A percentile compares a stretch with the other conserved stretches of the same genome.
These are phyloP conservation scores for Yponomeuta evonymella DNA, from an alignment of 2,888 invertebrate species.

Conservation along the genomic window DNA sequence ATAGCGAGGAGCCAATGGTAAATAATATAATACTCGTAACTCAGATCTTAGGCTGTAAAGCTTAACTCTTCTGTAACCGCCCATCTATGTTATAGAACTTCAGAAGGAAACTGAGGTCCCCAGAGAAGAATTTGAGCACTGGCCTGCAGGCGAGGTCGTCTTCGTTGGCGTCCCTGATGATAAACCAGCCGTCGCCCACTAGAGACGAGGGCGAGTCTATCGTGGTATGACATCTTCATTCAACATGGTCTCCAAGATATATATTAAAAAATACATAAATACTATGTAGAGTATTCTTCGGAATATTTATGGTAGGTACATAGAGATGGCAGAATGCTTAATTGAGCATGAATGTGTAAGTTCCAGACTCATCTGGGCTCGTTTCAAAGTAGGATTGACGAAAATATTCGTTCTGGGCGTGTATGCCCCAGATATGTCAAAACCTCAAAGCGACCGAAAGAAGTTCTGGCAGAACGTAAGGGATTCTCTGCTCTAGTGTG, in stretches of 20 bases:
- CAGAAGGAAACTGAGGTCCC: slow-evolving; percentile 75
- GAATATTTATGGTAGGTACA: too few species aligned
- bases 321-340: too few species aligned
- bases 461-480: too few species aligned
- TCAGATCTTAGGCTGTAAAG: not conserved
- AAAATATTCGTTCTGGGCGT: too few species aligned
- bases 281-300: too few species aligned
- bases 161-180: slow-evolving; percentile 62
- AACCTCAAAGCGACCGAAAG: too few species aligned
- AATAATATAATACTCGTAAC: slow-evolving; percentile 27
- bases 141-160: slow-evolving; percentile 62
- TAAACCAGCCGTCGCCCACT: slow-evolving; percentile 50
- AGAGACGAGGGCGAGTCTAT: slow-evolving; percentile 46
- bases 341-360: too few species aligned
- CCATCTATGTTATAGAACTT: slow-evolving; percentile 71
- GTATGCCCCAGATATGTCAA: too few species aligned
- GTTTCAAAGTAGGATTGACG: too few species aligned
- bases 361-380: too few species aligned
- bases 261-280: too few species aligned
- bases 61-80: not conserved
- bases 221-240: slow-evolving; percentile 25
- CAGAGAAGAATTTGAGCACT: slow-evolving; percentile 62
- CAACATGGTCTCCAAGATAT: not conserved
- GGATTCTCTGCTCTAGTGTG: too few species aligned
- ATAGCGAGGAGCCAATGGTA: slow-evolving; percentile 62